These are phyloP conservation scores for Drosophila atripex DNA, from an alignment of 2,888 invertebrate species.

Conservation along the genomic window DNA sequence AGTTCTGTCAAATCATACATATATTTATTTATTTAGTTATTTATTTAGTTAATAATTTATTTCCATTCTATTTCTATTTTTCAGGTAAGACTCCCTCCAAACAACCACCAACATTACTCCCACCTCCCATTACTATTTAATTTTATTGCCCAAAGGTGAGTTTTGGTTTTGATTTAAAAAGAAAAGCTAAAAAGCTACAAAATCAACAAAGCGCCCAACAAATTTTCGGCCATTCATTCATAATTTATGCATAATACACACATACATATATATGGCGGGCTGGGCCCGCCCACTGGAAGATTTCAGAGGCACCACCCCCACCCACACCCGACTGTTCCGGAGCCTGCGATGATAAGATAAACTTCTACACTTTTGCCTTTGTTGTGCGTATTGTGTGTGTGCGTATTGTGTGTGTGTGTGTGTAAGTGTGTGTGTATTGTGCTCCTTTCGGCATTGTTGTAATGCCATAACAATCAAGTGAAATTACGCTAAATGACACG, in stretches of 20 bases:
- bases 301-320: no score
- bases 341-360: conserved; percentile 70
- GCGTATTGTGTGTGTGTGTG: conserved; percentile 37
- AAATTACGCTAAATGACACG: conserved; percentile 78
- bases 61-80: not conserved
- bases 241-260: conserved; percentile 58
- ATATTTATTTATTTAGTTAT: not conserved
- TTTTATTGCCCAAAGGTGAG: conserved; percentile 20
- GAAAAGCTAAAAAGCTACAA: conserved; percentile 5
- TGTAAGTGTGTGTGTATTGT: conserved; percentile 25
- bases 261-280: no score
- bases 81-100: conserved; percentile 8
- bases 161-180: conserved; percentile 3
- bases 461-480: conserved; percentile 75
- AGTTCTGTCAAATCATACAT: no score
- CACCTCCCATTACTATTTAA: not conserved
- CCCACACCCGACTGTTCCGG: conserved; percentile 5
- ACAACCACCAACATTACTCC: no score
- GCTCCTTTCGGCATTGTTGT: conserved; percentile 49
- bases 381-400: conserved; percentile 41
- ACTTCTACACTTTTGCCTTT: conserved; percentile 52
- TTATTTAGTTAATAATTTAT: not conserved
- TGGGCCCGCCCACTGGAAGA: no score
- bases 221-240: conserved; percentile 21
- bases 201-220: conserved; percentile 18